Base-by-base conservation (phyloP, 2,113 vertebrate species). In the Nannobrachium achirus region DNA sequence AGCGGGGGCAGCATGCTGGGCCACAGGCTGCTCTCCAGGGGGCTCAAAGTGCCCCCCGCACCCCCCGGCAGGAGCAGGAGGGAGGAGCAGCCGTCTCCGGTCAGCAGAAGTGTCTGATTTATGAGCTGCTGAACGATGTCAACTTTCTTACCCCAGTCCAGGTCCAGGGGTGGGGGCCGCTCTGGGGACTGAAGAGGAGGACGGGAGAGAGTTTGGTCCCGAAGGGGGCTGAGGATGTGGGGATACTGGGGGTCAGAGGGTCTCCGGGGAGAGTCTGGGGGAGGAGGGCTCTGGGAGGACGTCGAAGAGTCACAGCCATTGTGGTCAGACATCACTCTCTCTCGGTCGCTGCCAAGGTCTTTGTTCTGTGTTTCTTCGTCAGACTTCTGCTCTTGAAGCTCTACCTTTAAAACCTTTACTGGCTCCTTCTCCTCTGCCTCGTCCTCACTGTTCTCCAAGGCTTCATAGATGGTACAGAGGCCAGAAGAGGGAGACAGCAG, bases 61-160 rank as follows among this genome's bases (percentile, higher is more conserved):
- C 90, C 86, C 1, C 89, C 86, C 0, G 91, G 89, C 11, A 92
- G 70, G 67, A 81, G 84, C 79, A 86, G 83, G 75, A 80, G 79
- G 0, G 79, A 88, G 6, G 89, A 91, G 85, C 92, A 71, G 77
- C 87, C 51, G 0, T 93, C 93, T 0, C 93, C 82, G 3, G 92
- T 87, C 16, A 95, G 88, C 51, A 96, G 70, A 75, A 97, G 80
- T 0, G 94, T 94, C 84, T 95, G 93, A 78, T 94, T 94, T 82
- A 97, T 94, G 75, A 96, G 88, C 89, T 97, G 95, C 85, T 96
- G 95, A 46, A 96, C 93, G 0, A 96, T 93, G 41, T 94, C 93
- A 1, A 93, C 92, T 56, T 94, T 95, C 74, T 83, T 85, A 0
- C 80, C 81, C 91, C 91, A 93, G 70, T 91, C 93, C 83, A 90